Base-by-base conservation (phyloP, 1,140 invertebrate genomes). In the Holotrichia oblita region DNA sequence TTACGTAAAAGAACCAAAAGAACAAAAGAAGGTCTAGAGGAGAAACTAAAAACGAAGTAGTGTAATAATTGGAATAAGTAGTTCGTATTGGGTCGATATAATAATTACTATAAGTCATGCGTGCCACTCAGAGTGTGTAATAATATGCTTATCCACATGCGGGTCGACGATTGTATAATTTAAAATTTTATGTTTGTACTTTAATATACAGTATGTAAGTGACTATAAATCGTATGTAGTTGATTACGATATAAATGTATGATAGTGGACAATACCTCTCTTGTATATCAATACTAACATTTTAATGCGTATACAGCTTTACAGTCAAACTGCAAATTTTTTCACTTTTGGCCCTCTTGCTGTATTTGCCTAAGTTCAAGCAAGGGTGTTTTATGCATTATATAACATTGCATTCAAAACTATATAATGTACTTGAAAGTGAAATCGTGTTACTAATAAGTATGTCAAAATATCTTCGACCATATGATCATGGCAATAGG, bases 161-260 rank as follows among this genome's bases (percentile, higher is more conserved):
- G 17, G 22, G 22, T 64, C 59, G 22, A 10, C 20, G 61, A 34
- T 69, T 69, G 61, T 69, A 34, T 69, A 69, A 69, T 34, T 34
- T 69, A 69, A 69, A 69, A 69, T 69, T 14, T 69, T 10, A 69
- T 22, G 22, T 69, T 22, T 69, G 12, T 69, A 34, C 22, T 69
- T 69, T 20, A 22, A 22, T 55, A n/a, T 55, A 55, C 27, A 34
- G 4, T 34, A 34, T 34, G 6, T 6, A n/a, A 55, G 48, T 34
- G 27, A 4, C 6, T 55, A 55, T 55, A 6, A 55, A 17, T 55
- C n/a, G 14, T 55, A 7, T 14, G 12, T 55, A 55, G 14, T 17
- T 17, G 48, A 55, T 55, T 55, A 17, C 48, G n/a, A 17, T n/a
- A 55, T 20, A 6, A 0, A 7, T 17, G 48, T 55, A 55, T 17